phyloP scores from a whole-genome alignment of 1,140 invertebrate genomes.

The Helicoverpa armigera region DNA sequence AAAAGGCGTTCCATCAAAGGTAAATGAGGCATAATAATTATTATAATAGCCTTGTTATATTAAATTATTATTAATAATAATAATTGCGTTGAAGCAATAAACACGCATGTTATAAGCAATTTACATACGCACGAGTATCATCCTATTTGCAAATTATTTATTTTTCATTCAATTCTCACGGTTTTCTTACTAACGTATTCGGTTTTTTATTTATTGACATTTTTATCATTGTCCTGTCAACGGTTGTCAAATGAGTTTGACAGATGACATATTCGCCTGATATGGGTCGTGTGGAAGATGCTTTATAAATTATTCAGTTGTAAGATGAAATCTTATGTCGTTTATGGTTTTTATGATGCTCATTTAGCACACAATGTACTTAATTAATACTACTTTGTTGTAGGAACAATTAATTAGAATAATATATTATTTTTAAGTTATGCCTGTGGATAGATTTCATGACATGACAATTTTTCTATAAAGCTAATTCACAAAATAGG shows the following conservation, averaged over 20 bases:
- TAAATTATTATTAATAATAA: constrained; percentile 16
- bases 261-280: neutral
- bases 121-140: constrained; percentile 9
- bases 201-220: constrained; percentile 6
- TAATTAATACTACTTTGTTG: too few relatives aligned
- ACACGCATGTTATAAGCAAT: neutral
- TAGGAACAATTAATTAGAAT: too few relatives aligned
- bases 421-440: too few relatives aligned
- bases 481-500: too few relatives aligned
- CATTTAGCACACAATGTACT: too few relatives aligned
- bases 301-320: neutral
- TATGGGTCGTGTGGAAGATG: neutral
- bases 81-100: neutral
- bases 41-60: neutral
- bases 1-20: neutral
- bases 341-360: too few relatives aligned
- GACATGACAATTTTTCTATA: too few relatives aligned
- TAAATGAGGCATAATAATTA: constrained; percentile 7
- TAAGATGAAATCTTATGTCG: too few relatives aligned
- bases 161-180: constrained; percentile 4
- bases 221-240: constrained; percentile 18
- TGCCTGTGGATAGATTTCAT: too few relatives aligned
- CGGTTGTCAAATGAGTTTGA: neutral
- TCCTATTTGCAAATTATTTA: constrained; percentile 13
- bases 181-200: neutral